These are phyloP conservation scores for Cheilosia grossa DNA, from an alignment of 2,888 invertebrate genomes.

Conservation along the genomic window DNA sequence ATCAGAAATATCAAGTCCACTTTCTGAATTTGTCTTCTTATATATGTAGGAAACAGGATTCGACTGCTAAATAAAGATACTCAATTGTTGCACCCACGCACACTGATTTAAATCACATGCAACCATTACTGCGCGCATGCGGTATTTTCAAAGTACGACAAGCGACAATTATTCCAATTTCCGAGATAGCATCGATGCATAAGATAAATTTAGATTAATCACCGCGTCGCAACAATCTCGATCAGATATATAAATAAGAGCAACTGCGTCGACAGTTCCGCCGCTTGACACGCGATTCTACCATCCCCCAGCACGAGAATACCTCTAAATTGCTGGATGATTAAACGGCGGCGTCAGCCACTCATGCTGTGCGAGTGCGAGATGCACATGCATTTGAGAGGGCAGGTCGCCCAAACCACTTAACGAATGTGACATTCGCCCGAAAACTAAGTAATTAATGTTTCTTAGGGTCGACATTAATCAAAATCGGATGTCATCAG, in stretches of 20 bases:
- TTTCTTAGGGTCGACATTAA: constrained; percentile 53
- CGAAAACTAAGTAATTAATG: constrained; percentile 65
- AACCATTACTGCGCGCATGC: too few species aligned
- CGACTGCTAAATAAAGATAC: too few species aligned
- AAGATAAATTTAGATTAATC: constrained; percentile 75
- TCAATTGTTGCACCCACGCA: too few species aligned
- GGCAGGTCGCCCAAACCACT: constrained; percentile 37
- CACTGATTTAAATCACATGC: too few species aligned
- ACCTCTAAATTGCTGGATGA: constrained; percentile 54
- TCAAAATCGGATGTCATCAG: constrained; percentile 68
- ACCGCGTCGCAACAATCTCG: constrained; percentile 63
- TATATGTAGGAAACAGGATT: too few species aligned
- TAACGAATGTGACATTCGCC: constrained; percentile 64
- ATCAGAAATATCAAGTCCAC: too few species aligned
- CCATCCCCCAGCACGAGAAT: constrained; percentile 40
- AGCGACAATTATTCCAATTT: constrained; percentile 69
- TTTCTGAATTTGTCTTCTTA: too few species aligned
- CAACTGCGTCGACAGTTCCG: constrained; percentile 63
- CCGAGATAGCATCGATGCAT: constrained; percentile 64
- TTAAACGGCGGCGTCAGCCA: constrained; percentile 42
- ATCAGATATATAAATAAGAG: constrained; percentile 68
- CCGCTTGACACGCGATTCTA: constrained; percentile 70
- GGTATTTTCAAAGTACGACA: constrained; percentile 21
- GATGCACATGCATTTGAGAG: constrained; percentile 8
- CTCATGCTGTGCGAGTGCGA: constrained; percentile 17